Evolutionary conservation across 2,888 invertebrate genomes (phyloP), one percentile per base, ranked within the genome.

Genomic region (Cremastobaeus sp.): DNA sequence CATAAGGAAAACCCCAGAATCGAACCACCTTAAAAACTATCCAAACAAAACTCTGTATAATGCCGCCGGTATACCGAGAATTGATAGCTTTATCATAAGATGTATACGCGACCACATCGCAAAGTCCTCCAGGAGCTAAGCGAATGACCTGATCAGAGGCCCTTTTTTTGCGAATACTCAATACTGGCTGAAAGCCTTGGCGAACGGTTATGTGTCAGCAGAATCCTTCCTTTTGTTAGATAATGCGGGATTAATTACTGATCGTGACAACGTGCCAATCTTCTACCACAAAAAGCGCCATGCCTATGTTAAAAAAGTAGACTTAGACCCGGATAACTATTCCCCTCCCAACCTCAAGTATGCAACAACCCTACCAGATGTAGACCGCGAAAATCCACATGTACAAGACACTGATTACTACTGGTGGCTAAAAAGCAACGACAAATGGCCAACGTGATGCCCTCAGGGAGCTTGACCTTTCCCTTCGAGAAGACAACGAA

Each of bases 141-240:
- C 30, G 3, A 47, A 47, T 9, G 21, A 11, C 0, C 17, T 30
- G 0, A 47, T 47, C 3, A n/a, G n/a, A 3, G 47, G 47, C 0
- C 47, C 30, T 0, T 47, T 15, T 15, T 47, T 8, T 6, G n/a
- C 3, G 1, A 47, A 47, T 25, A 11, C 1, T 0, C 15, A 14
- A 5, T 45, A 45, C 6, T 28, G 25, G 14, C 1, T 1, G 8
- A 30, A 47, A 32, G 3, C 45, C 6, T 14, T 25, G 12, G 1
- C 3, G 2, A 11, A 6, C 3, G 45, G 45, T 1, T 45, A 20
- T 9, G 14, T 8, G 1, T 28, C 45, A 4, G 11, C 6, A 1
- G 45, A 45, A 20, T n/a, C 45, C 12, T 45, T 45, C 50, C 6
- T 50, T 20, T 9, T 50, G 6, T 12, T 34, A 4, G 50, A 34